These are phyloP conservation scores for Ennomos erosarius DNA, from an alignment of 2,888 invertebrate genomes.

Conservation along the genomic window DNA sequence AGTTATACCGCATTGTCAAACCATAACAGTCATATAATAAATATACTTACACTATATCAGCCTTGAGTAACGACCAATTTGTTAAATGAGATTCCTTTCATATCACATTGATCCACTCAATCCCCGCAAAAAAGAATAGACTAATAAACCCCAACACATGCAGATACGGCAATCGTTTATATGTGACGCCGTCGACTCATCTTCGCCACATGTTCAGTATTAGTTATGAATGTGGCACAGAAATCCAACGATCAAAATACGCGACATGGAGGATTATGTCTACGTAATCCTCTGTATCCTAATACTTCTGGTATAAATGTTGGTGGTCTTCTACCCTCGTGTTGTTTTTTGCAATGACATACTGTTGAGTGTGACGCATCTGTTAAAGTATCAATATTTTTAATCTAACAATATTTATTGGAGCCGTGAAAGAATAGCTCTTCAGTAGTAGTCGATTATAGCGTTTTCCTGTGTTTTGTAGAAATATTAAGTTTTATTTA, in stretches of 20 bases:
- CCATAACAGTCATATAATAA: too few species aligned
- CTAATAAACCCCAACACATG: slow-evolving; percentile 45
- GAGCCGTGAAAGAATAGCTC: slow-evolving; percentile 10
- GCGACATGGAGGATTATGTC: slow-evolving; percentile 71
- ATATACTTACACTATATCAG: too few species aligned
- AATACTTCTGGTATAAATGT: slow-evolving; percentile 70
- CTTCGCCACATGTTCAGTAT: slow-evolving; percentile 77
- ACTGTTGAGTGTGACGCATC: slow-evolving; percentile 67
- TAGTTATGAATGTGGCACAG: slow-evolving; percentile 63
- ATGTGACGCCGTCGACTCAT: slow-evolving; percentile 52
- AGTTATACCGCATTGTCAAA: too few species aligned
- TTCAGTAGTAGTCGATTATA: slow-evolving; percentile 5
- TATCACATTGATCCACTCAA: slow-evolving; percentile 12
- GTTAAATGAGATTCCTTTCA: slow-evolving; percentile 6
- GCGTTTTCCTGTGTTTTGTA: too few species aligned
- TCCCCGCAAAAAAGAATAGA: slow-evolving; percentile 14
- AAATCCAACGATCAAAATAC: slow-evolving; percentile 82
- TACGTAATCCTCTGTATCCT: slow-evolving; percentile 23
- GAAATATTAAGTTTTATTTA: too few species aligned
- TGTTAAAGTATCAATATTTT: slow-evolving; percentile 52
- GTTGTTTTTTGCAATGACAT: slow-evolving; percentile 69
- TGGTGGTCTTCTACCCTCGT: slow-evolving; percentile 75
- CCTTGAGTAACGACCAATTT: neutral
- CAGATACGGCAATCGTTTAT: slow-evolving; percentile 39
- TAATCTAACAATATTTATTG: slow-evolving; percentile 28